phyloP scores from a whole-genome alignment of 2,113 vertebrate genomes.

The Gymnocephalus cernua region DNA sequence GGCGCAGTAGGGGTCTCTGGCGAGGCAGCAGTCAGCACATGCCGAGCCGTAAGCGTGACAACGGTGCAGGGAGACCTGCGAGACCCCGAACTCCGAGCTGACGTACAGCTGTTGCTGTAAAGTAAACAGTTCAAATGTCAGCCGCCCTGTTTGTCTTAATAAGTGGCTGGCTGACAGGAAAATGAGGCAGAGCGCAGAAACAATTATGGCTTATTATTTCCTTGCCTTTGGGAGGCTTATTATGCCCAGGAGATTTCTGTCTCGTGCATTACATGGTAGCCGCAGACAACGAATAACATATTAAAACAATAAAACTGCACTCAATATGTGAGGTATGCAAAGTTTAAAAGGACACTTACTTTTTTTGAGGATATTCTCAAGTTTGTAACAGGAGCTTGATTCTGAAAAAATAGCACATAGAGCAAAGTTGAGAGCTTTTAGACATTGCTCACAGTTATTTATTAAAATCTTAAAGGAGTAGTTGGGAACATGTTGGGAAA shows the following conservation, averaged over 20 bases:
- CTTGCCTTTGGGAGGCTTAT: constrained; percentile 35
- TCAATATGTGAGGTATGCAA: neutral
- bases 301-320: constrained; percentile 35
- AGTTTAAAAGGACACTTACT: constrained; percentile 81
- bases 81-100: constrained; percentile 93
- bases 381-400: constrained; percentile 91
- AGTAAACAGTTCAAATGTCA: constrained; percentile 79
- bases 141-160: constrained; percentile 68
- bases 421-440: constrained; percentile 31
- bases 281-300: constrained; percentile 9
- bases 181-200: constrained; percentile 59
- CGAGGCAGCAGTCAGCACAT: constrained; percentile 97
- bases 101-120: constrained; percentile 97
- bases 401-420: constrained; percentile 83
- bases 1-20: constrained; percentile 96
- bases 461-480: neutral
- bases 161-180: constrained; percentile 69
- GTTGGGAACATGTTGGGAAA: neutral
- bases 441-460: neutral
- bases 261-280: constrained; percentile 27
- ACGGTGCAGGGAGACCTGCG: constrained; percentile 95
- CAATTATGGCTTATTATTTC: constrained; percentile 60
- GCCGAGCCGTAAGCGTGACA: constrained; percentile 95
- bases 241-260: constrained; percentile 21
- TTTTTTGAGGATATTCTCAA: constrained; percentile 98